phyloP scores from a whole-genome alignment of 2,113 vertebrate genomes.

The Phyllostomus discolor region DNA sequence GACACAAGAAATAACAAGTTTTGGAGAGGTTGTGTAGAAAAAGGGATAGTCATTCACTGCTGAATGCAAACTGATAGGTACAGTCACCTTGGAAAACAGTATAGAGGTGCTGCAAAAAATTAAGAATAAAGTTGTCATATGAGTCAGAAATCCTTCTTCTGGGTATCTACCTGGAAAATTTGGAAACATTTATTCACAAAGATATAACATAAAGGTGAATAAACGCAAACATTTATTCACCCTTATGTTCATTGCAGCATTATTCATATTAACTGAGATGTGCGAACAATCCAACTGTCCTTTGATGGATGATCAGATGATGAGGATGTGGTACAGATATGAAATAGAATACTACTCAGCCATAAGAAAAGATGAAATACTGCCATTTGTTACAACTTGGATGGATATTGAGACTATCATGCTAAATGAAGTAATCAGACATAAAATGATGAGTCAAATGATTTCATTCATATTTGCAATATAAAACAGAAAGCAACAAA shows the following conservation, averaged over 20 bases:
- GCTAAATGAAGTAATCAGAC: background rate
- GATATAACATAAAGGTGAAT: background rate
- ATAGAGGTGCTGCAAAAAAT: background rate
- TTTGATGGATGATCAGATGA: background rate
- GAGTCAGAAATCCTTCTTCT: background rate
- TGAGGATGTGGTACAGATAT: background rate
- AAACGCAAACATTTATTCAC: background rate
- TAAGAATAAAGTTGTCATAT: background rate
- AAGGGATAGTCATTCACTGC: background rate
- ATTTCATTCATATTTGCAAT: background rate
- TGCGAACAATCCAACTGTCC: background rate
- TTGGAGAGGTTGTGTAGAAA: background rate
- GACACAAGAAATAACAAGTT: background rate
- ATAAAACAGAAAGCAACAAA: background rate
- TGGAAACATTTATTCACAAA: background rate
- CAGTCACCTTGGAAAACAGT: background rate
- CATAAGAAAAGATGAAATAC: background rate
- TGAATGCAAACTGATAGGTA: background rate
- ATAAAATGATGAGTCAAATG: background rate
- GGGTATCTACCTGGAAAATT: background rate
- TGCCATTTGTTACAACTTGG: background rate
- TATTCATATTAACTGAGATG: background rate
- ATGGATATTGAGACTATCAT: background rate
- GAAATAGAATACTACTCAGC: background rate
- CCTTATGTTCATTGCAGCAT: background rate